phyloP scores from a whole-genome alignment of 2,113 vertebrate species.

The Spermophilus dauricus region DNA sequence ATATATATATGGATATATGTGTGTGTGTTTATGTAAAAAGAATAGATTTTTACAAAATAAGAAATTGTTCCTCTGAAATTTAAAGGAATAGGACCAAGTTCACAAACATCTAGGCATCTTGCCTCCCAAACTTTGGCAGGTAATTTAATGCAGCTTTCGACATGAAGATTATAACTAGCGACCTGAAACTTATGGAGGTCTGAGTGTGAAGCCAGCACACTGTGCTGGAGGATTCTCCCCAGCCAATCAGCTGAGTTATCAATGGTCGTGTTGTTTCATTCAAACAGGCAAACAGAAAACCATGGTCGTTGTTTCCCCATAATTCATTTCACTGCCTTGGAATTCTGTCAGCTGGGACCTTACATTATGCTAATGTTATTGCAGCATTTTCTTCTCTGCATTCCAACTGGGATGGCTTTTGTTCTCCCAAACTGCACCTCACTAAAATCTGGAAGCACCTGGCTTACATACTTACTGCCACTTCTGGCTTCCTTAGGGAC shows the following conservation, averaged over 20 bases:
- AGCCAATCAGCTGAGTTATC: neutral
- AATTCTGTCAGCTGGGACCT: neutral
- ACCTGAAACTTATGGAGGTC: neutral
- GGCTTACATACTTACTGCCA: slow-evolving; percentile 54
- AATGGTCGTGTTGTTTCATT: neutral
- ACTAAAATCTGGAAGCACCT: slow-evolving; percentile 28
- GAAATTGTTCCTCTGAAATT: neutral
- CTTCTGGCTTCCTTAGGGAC: slow-evolving; percentile 61
- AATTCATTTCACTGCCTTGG: slow-evolving; percentile 6
- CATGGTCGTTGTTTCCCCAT: neutral
- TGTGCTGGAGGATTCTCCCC: neutral
- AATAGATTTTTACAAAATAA: neutral
- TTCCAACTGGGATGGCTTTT: slow-evolving; percentile 66
- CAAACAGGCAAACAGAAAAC: neutral
- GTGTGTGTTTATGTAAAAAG: too few species aligned
- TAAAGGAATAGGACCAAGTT: neutral
- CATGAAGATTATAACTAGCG: neutral
- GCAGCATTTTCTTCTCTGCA: slow-evolving; percentile 40
- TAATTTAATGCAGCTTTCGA: neutral
- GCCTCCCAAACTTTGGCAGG: neutral
- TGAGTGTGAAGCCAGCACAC: neutral
- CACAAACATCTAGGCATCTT: neutral
- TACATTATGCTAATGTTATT: slow-evolving; percentile 70
- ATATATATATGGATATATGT: too few species aligned
- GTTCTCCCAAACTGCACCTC: slow-evolving; percentile 25